These are phyloP conservation scores for Paedocypris sp. DNA, from an alignment of 2,113 vertebrate species.

Conservation along the genomic window DNA sequence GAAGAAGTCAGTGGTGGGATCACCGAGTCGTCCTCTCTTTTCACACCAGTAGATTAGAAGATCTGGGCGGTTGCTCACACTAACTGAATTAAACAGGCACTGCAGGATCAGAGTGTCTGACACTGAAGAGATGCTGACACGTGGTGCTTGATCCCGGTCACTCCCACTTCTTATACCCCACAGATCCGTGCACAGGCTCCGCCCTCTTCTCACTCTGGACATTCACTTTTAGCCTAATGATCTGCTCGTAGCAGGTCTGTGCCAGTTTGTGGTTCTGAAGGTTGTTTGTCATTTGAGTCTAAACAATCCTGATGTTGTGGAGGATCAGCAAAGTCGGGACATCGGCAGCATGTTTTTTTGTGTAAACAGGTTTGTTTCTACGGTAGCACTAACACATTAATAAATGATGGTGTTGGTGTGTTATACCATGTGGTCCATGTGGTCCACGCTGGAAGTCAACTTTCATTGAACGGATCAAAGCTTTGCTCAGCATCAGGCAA, in stretches of 20 bases:
- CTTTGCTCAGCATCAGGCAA: no score
- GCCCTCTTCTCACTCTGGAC: background rate
- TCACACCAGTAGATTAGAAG: conserved; percentile 18
- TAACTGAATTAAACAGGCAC: background rate
- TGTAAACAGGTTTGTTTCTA: no score
- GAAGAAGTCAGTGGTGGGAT: background rate
- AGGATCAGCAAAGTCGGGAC: no score
- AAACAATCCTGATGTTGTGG: no score
- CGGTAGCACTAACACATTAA: no score
- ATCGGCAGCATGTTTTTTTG: no score
- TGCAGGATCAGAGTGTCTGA: conserved; percentile 10
- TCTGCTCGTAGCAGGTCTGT: background rate
- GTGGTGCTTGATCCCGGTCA: conserved; percentile 1
- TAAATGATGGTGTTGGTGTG: no score
- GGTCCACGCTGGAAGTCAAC: no score
- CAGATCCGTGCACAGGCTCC: conserved; percentile 23
- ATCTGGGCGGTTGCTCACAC: background rate
- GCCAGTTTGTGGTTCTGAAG: no score
- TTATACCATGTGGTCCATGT: no score
- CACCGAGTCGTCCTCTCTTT: background rate
- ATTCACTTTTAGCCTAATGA: background rate
- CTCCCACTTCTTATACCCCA: background rate
- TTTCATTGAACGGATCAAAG: no score
- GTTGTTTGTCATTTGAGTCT: no score
- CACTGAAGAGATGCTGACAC: conserved; percentile 1